A percentile compares a stretch with the other conserved stretches of the same genome.
These are phyloP conservation scores for Olivierus martensii DNA, from an alignment of 1,140 invertebrate species.

Conservation along the genomic window DNA sequence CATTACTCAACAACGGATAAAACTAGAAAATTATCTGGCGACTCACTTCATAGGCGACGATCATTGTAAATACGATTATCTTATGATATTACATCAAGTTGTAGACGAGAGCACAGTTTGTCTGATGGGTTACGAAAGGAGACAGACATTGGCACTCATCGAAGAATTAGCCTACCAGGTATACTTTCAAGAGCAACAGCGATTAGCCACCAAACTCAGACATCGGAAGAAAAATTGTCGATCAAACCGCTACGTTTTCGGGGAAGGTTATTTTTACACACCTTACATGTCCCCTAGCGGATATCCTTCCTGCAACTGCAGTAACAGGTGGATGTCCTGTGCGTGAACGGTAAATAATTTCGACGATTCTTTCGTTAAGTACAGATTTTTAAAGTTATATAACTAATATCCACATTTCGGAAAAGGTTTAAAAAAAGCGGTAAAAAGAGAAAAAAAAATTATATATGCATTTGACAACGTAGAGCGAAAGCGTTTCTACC, in stretches of 20 bases:
- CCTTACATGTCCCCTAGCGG: neutral
- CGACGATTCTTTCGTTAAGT: too few relatives aligned
- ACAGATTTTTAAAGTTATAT: too few relatives aligned
- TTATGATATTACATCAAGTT: slow-evolving; percentile 81
- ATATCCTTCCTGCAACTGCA: neutral
- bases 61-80: slow-evolving; percentile 86
- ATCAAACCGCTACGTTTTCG: neutral
- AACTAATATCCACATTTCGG: too few relatives aligned
- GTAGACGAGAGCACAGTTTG: slow-evolving; percentile 95
- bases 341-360: too few relatives aligned
- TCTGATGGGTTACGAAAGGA: slow-evolving; percentile 92
- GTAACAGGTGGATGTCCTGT: neutral
- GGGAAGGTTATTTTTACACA: neutral
- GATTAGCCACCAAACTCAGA: neutral
- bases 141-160: slow-evolving; percentile 83
- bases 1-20: slow-evolving; percentile 74
- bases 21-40: slow-evolving; percentile 85
- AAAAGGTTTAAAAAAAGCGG: too few relatives aligned
- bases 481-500: too few relatives aligned
- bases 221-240: neutral
- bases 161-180: slow-evolving; percentile 76
- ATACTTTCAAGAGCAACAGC: slow-evolving; percentile 28
- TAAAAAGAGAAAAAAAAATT: too few relatives aligned
- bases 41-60: slow-evolving; percentile 91
- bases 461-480: too few relatives aligned